These are phyloP conservation scores for Eriosoma lanigerum DNA, from an alignment of 1,140 invertebrate genomes.

Conservation along the genomic window DNA sequence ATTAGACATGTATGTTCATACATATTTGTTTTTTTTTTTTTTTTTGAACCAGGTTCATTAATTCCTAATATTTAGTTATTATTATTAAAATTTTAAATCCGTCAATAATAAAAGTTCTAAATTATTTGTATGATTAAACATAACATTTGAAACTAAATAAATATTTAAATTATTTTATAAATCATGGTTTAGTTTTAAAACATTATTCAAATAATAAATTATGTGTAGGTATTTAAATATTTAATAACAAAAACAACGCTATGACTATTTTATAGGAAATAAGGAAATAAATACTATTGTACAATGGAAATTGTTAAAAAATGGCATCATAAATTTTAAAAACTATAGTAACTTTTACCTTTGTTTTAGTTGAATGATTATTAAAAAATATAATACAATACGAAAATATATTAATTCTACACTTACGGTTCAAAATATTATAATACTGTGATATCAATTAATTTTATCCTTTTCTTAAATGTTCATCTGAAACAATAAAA, in stretches of 20 bases:
- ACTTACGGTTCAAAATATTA: slow-evolving; percentile 9
- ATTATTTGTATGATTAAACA: too few relatives aligned
- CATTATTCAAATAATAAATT: slow-evolving; percentile 5
- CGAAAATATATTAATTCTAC: background rate
- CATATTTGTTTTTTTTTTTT: too few relatives aligned
- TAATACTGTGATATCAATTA: slow-evolving; percentile 8
- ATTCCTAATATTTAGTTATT: too few relatives aligned
- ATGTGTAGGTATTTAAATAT: background rate
- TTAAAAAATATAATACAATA: slow-evolving; percentile 27
- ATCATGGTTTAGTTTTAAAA: background rate
- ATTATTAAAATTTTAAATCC: too few relatives aligned
- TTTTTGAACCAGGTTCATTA: too few relatives aligned
- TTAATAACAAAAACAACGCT: slow-evolving; percentile 7
- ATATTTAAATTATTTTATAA: too few relatives aligned
- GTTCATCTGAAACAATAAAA: slow-evolving; percentile 18
- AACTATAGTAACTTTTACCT: slow-evolving; percentile 22
- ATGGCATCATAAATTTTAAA: slow-evolving; percentile 15
- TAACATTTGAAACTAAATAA: too few relatives aligned
- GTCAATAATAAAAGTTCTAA: too few relatives aligned
- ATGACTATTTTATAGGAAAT: background rate
- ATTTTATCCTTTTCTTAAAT: slow-evolving; percentile 26
- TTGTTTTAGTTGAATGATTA: slow-evolving; percentile 19
- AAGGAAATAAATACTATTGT: background rate
- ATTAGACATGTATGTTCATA: too few relatives aligned
- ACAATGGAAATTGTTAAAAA: background rate